Base-by-base conservation (phyloP, 2,113 vertebrate genomes). In the Steatornis caripensis region DNA sequence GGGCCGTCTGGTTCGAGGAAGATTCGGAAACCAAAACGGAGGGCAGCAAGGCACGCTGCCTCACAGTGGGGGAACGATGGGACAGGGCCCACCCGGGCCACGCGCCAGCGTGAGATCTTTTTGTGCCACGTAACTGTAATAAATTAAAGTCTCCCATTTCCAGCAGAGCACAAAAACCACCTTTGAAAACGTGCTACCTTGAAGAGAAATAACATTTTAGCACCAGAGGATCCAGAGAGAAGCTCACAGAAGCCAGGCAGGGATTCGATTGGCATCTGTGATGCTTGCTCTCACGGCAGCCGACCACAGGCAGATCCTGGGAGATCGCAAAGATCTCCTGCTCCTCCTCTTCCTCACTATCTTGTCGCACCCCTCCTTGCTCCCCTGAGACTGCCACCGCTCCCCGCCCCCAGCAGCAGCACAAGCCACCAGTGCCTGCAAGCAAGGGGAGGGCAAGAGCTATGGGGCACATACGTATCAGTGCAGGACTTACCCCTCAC, bases 21-120 rank as follows among this genome's bases (percentile, higher is more conserved):
- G 57, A n/a, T 9, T 15, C 0, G 0, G 6, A 48, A 46, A 43
- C 7, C 41, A 16, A 36, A 24, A 5, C 0, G 0, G 12, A 51
- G 27, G 23, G 51, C 34, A 72, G 39, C 16, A 20, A 53, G 61
- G 66, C 24, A 39, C 13, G 36, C 19, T 13, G 48, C n/a, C n/a
- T n/a, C n/a, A n/a, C n/a, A n/a, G n/a, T n/a, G 6, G 48, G 4
- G 22, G 7, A 57, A 34, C 0, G 8, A 32, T 1, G 3, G 49
- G 57, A 21, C 1, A 4, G 37, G 66, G 43, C 58, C 43, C 45
- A 15, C 32, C n/a, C 14, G 37, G 66, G 24, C 5, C 5, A 37
- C 4, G 1, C 9, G 13, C 43, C 58, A 51, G 11, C 1, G 1
- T 3, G 3, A 5, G 14, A 22, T 30, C 30, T 26, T 32, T 30